Evolutionary conservation across 2,888 invertebrate species (phyloP).

Genomic region (Patella ulyssiponensis): DNA sequence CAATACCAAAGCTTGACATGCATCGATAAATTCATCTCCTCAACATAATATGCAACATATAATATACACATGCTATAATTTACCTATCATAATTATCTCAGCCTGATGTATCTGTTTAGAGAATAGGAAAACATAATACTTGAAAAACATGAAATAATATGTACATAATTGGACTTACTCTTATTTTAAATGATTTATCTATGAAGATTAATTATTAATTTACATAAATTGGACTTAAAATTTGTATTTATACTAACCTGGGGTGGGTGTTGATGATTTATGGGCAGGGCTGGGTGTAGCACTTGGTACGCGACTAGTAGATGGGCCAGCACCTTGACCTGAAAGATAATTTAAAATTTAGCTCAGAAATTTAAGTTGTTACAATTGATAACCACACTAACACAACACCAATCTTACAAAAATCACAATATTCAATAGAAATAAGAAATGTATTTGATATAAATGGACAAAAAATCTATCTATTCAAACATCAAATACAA

Average conservation of each 20-base stretch:
- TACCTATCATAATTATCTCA: no score
- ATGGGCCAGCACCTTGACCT: no score
- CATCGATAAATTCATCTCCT: no score
- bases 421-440: slow-evolving; percentile 21
- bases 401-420: slow-evolving; percentile 8
- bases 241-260: slow-evolving; percentile 39
- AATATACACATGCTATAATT: no score
- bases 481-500: slow-evolving; percentile 29
- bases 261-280: slow-evolving; percentile 47
- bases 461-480: slow-evolving; percentile 20
- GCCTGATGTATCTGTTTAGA: no score
- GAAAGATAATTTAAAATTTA: no score
- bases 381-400: neutral
- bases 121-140: neutral
- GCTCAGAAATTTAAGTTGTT: neutral
- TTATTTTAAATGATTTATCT: no score
- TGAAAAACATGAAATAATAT: neutral
- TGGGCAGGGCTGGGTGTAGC: slow-evolving; percentile 42
- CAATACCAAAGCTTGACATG: no score
- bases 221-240: no score
- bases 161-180: no score
- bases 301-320: neutral
- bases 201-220: no score
- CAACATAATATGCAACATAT: no score
- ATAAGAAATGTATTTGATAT: slow-evolving; percentile 16